These are phyloP conservation scores for Drosophila funebris DNA, from an alignment of 1,140 invertebrate species.

Conservation along the genomic window DNA sequence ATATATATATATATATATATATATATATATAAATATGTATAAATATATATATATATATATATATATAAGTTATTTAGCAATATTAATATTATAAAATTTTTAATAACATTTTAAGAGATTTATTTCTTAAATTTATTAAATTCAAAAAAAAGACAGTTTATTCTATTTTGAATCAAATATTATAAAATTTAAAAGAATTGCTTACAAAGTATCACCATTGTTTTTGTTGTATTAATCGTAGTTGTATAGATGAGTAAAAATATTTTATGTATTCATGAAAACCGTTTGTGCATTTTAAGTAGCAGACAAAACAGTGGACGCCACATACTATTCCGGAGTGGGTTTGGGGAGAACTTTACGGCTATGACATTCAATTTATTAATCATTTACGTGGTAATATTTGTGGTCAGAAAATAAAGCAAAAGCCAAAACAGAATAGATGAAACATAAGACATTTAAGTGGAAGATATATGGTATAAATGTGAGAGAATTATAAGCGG, in stretches of 20 bases:
- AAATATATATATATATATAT: too few species aligned
- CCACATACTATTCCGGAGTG: conserved; percentile 17
- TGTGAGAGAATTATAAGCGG: conserved; percentile 1
- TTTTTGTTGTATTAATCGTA: conserved; percentile 14
- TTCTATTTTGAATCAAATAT: too few species aligned
- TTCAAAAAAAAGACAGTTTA: too few species aligned
- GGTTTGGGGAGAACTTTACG: conserved; percentile 2
- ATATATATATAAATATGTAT: too few species aligned
- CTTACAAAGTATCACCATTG: neutral
- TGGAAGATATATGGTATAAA: conserved; percentile 22
- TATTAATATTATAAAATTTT: neutral
- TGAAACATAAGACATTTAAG: conserved; percentile 16
- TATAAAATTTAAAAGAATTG: too few species aligned
- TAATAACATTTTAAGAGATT: too few species aligned
- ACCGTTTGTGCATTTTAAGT: conserved; percentile 78
- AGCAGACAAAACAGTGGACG: conserved; percentile 65
- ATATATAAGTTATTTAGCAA: neutral
- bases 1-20: too few species aligned
- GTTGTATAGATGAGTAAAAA: conserved; percentile 49
- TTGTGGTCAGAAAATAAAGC: conserved; percentile 52
- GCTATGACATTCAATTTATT: conserved; percentile 65
- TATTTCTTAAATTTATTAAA: too few species aligned
- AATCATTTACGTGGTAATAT: conserved; percentile 82
- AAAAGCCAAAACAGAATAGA: conserved; percentile 37
- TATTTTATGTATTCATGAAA: conserved; percentile 73